Evolutionary conservation across 2,113 vertebrate genomes (phyloP), one percentile per base, ranked within the genome.

Genomic region (Parus major): DNA sequence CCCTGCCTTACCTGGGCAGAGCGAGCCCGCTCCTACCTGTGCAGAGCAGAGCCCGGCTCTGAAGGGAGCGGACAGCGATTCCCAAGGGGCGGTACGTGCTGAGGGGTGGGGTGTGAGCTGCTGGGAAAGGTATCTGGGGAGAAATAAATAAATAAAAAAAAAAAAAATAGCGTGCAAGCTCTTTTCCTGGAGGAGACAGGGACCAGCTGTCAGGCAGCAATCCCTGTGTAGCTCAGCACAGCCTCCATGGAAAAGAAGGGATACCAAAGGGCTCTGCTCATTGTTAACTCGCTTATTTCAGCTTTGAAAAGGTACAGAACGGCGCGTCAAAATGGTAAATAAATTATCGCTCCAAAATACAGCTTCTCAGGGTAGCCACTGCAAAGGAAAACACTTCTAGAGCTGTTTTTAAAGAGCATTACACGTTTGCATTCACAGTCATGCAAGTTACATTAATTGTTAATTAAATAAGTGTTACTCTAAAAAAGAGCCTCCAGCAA

Each of bases 191-290:
- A 70, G 88, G 22, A 57, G 81, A 63, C 24, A 0, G 39, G 46
- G 68, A 60, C 2, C 63, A 57, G 84, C 90, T 47, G 92, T 52
- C 35, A 9, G 77, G 3, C 70, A 5, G 66, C 55, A 1, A 0
- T 25, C 11, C 12, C 4, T 7, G 27, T 5, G 63, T 7, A 33
- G 7, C 57, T 44, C 33, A 0, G 57, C n/a, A 5, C 65, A 24
- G 84, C 20, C 36, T 21, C 56, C 73, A 0, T 4, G n/a, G 5
- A 13, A 41, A 29, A 66, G 23, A 0, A 1, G 6, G 24, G 56
- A 14, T 2, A 6, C 8, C 10, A 28, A 24, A 42, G 65, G 75
- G 21, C 55, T 28, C 39, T 42, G 50, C 57, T 46, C 31, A 7
- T 27, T 52, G 3, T 5, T 9, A 21, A 22, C 19, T 60, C 63